These are phyloP conservation scores for Sycophila texana DNA, from an alignment of 2,888 invertebrate species.

Conservation along the genomic window DNA sequence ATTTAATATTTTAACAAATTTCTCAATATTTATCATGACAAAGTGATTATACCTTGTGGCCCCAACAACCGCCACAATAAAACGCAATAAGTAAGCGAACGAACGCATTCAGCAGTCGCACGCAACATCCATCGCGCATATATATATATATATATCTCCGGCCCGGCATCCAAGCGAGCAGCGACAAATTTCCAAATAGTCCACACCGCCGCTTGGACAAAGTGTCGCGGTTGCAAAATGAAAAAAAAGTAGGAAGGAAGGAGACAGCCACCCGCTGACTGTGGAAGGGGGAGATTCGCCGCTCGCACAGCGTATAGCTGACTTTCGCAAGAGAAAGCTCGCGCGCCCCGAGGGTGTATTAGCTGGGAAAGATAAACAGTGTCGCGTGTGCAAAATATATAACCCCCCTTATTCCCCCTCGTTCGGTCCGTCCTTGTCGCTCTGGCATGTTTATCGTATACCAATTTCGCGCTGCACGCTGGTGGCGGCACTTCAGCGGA, in stretches of 20 bases:
- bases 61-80: constrained; percentile 16
- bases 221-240: not conserved
- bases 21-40: not conserved
- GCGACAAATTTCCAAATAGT: constrained; percentile 27
- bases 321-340: constrained; percentile 49
- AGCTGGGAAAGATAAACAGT: constrained; percentile 65
- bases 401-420: constrained; percentile 28
- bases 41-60: constrained; percentile 1
- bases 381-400: constrained; percentile 62
- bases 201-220: not conserved
- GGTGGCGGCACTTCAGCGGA: not conserved
- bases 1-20: no score
- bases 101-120: not conserved
- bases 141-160: constrained; percentile 5
- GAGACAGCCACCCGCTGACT: not conserved
- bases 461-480: constrained; percentile 52
- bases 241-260: not conserved
- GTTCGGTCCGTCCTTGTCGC: constrained; percentile 32
- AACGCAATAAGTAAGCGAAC: no score
- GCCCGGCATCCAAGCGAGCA: not conserved
- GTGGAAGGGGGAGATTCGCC: not conserved
- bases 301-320: constrained; percentile 24
- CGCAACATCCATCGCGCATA: constrained; percentile 1
- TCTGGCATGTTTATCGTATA: constrained; percentile 50
- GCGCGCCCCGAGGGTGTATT: constrained; percentile 56